Percentiles rank a stretch among this genome's conserved stretches.
Evolutionary conservation across 2,888 invertebrate species (phyloP).

Genomic region (Malacosoma neustria): DNA sequence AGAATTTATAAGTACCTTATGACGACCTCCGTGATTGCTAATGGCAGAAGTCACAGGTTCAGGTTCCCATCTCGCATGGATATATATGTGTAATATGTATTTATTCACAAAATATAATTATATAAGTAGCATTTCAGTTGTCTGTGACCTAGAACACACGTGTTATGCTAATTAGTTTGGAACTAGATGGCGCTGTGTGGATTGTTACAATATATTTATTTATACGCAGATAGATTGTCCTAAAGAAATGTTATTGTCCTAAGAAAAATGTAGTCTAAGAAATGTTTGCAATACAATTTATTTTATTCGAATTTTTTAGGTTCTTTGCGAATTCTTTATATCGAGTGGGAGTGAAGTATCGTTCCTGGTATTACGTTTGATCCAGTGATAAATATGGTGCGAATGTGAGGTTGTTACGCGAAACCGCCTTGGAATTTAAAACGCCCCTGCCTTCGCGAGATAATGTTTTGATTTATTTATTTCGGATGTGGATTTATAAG

Average conservation of each 20-base stretch:
- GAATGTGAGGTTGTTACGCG: conserved; percentile 31
- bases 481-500: conserved; percentile 7
- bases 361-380: conserved; percentile 30
- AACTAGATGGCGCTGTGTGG: too few species aligned
- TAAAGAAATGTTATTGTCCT: background rate
- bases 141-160: background rate
- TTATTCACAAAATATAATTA: too few species aligned
- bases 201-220: background rate
- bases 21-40: too few species aligned
- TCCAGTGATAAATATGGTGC: conserved; percentile 58
- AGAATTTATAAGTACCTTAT: too few species aligned
- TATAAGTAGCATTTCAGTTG: too few species aligned
- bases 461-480: conserved; percentile 11
- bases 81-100: too few species aligned
- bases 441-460: conserved; percentile 5
- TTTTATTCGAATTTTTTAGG: conserved; percentile 27
- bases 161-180: too few species aligned
- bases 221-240: background rate
- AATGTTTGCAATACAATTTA: background rate
- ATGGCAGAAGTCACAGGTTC: too few species aligned
- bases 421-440: conserved; percentile 32
- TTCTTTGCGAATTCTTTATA: conserved; percentile 37
- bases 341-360: conserved; percentile 55
- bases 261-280: background rate
- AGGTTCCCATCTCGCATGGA: too few species aligned